Percentiles rank a stretch among this genome's conserved stretches.
phyloP scores from a whole-genome alignment of 2,113 vertebrate species.

The Crotophaga sulcirostris region DNA sequence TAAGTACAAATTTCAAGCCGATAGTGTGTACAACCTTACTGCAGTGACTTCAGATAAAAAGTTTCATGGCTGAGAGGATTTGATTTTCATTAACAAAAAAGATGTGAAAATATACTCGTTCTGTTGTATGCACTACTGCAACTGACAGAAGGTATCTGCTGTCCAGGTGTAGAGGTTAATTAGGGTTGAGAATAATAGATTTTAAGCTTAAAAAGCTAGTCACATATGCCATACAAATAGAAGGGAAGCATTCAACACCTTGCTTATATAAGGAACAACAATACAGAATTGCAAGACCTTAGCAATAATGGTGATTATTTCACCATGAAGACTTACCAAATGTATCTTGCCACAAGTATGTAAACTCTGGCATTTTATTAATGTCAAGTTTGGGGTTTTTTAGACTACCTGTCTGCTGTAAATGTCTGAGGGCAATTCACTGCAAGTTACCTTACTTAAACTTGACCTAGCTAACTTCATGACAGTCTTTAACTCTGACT shows the following conservation, averaged over 20 bases:
- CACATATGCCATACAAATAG: background rate
- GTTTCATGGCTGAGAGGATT: background rate
- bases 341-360: background rate
- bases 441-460: background rate
- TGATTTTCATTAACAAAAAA: background rate
- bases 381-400: background rate
- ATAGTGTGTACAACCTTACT: background rate
- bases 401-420: background rate
- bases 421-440: background rate
- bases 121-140: background rate
- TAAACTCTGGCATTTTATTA: background rate
- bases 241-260: background rate
- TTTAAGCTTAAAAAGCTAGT: background rate
- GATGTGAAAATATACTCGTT: background rate
- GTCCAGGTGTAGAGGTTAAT: background rate
- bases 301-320: background rate
- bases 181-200: background rate
- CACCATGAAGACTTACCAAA: background rate
- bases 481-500: background rate
- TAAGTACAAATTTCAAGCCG: background rate
- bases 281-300: background rate
- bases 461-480: background rate
- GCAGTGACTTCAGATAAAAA: background rate
- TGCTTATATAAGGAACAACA: background rate
- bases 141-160: background rate